A percentile compares a stretch with the other conserved stretches of the same genome.
phyloP scores from a whole-genome alignment of 2,797 vertebrate species.

The Acipenser transmontanus region DNA sequence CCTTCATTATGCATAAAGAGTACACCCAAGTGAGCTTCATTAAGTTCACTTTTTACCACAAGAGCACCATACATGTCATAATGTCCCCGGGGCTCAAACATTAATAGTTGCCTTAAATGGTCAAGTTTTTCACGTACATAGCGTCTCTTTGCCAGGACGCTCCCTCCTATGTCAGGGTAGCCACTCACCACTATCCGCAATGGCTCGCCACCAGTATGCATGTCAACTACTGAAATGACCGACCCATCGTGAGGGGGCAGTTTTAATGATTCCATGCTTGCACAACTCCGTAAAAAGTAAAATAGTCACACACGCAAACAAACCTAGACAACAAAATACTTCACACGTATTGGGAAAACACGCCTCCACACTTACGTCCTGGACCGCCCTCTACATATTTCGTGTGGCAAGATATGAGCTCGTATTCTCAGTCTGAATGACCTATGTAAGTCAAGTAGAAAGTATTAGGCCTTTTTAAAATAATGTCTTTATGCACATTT shows the following conservation, averaged over 20 bases:
- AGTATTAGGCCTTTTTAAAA: too few relatives aligned
- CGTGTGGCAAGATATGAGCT: too few relatives aligned
- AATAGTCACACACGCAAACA: not conserved
- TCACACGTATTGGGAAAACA: constrained; percentile 7
- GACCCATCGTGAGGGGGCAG: constrained; percentile 54
- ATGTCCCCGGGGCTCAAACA: constrained; percentile 85
- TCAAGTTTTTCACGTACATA: constrained; percentile 70
- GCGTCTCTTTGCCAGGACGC: constrained; percentile 67
- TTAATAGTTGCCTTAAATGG: constrained; percentile 62
- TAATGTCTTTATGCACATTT: too few relatives aligned
- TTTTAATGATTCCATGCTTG: constrained; percentile 45
- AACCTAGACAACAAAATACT: not conserved
- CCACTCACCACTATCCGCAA: constrained; percentile 67
- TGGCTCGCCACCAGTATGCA: constrained; percentile 86
- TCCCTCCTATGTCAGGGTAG: constrained; percentile 55
- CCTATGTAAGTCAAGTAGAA: too few relatives aligned
- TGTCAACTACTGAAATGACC: constrained; percentile 71
- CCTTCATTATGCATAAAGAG: constrained; percentile 86
- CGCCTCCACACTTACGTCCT: constrained; percentile 13
- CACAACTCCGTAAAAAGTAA: not conserved
- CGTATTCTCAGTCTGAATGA: too few relatives aligned
- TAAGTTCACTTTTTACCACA: constrained; percentile 64
- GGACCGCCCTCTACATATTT: constrained; percentile 21
- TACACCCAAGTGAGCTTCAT: constrained; percentile 65
- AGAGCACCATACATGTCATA: constrained; percentile 85